These are phyloP conservation scores for Armadillidium nasatum DNA, from an alignment of 1,140 invertebrate species.

Conservation along the genomic window DNA sequence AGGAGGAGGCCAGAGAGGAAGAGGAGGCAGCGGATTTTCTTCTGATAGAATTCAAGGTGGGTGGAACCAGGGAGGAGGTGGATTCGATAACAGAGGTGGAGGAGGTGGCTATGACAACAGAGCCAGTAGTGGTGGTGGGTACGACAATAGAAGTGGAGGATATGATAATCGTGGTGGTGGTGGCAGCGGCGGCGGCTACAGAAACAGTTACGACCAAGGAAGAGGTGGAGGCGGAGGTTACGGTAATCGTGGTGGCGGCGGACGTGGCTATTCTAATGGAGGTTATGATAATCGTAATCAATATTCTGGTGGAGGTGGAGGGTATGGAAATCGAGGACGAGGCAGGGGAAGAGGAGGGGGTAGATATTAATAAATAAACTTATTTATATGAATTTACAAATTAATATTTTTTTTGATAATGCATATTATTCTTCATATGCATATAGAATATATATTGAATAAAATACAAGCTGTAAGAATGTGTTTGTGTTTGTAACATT, in stretches of 20 bases:
- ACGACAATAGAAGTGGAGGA: not conserved
- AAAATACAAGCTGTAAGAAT: too few relatives aligned
- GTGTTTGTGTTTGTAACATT: too few relatives aligned
- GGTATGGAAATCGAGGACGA: constrained; percentile 8
- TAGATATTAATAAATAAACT: not conserved
- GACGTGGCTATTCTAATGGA: not conserved
- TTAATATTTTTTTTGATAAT: too few relatives aligned
- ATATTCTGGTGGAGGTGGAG: constrained; percentile 11
- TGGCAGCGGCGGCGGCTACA: constrained; percentile 12
- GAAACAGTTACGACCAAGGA: not conserved
- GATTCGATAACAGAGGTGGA: not conserved
- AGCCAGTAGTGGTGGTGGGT: not conserved
- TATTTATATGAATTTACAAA: too few relatives aligned
- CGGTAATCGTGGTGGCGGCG: not conserved
- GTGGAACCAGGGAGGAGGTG: constrained; percentile 23
- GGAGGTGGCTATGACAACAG: constrained; percentile 19
- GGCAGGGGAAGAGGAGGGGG: constrained; percentile 22
- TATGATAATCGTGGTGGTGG: constrained; percentile 20
- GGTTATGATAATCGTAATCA: not conserved
- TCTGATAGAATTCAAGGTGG: constrained; percentile 18
- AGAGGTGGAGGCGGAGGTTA: constrained; percentile 25
- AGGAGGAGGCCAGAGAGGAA: constrained; percentile 2
- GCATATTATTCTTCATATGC: too few relatives aligned
- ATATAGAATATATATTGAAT: too few relatives aligned
- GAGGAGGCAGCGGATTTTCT: constrained; percentile 19